Evolutionary conservation across 2,113 vertebrate genomes (phyloP), one percentile per base, ranked within the genome.

Genomic region (Notechis scutatus): DNA sequence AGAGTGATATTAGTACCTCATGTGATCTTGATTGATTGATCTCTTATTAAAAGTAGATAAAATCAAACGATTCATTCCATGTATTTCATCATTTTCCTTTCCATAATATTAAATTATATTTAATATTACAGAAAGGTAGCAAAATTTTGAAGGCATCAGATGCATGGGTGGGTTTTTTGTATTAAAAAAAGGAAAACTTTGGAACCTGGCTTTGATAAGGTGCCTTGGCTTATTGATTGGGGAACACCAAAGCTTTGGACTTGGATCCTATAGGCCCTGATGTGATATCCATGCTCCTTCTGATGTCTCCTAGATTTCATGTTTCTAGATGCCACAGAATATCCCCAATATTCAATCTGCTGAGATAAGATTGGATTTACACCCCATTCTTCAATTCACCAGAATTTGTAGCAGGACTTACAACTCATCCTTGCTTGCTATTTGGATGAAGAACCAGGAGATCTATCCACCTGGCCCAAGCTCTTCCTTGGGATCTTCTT

Each of bases 141-240:
- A 64, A 64, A 10, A 29, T 47, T 64, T 26, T 11, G 59, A 11
- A 26, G 59, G 3, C 59, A 26, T 29, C 26, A 29, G 10, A 64
- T 64, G 59, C 3, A 64, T 11, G 9, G 10, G 26, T 29, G 59
- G 26, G 26, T 54, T 54, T 29, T 29, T 88, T 91, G 7, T 47
- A 47, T 47, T 47, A 47, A 47, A 47, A 4, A 50, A 3, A 89
- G 29, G 1, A 74, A 5, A 69, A 8, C 69, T 42, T 88, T 21
- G 24, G 10, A 88, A 26, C 45, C 92, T 85, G 4, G 24, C 42
- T 69, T 39, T 91, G 69, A 45, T 90, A 74, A 69, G 54, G 64
- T 94, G 91, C 64, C 50, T 52, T 59, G 18, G 26, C 52, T 88
- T 86, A 61, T 92, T 81, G 50, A 90, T 54, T 14, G 92, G 91